Evolutionary conservation across 2,888 invertebrate genomes (phyloP), one percentile per base, ranked within the genome.

Genomic region (Cephonodes hylas): DNA sequence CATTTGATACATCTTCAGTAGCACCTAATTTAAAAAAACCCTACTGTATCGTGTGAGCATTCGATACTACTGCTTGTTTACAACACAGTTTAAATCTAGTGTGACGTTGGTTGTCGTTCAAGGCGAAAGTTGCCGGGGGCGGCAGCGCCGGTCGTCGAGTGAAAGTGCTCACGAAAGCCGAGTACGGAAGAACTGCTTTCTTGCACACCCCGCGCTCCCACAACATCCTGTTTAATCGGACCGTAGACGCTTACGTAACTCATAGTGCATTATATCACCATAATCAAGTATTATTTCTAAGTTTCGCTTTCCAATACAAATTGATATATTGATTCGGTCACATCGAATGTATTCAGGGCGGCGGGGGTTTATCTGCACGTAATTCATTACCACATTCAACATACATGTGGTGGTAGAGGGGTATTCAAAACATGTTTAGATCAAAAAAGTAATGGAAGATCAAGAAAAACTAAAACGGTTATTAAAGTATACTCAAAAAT

Each of bases 141-240:
- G 69, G 68, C 72, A 67, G 68, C 66, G 64, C 65, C 74, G 73
- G 70, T 72, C 45, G 67, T 66, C 72, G 70, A 80, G 84, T 82
- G 84, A 85, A 85, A 85, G 84, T 83, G 67, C 56, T 67, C 20
- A 71, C 72, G 72, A 71, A 69, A 73, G 71, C 48, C 67, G 63
- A 69, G 63, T 66, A 71, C 80, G 77, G 79, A 81, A 80, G 78
- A 74, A 69, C 73, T 67, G 80, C 80, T 81, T 78, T 82, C 81
- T 67, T 53, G 23, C 15, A 25, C 27, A 42, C 42, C 42, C 38
- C 42, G 25, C 38, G 25, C 60, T 75, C 69, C 64, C 62, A 59
- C 60, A 62, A 68, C 72, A 75, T 77, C 80, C 79, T 79, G 75
- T 67, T 72, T 65, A 62, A 66, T 58, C 34, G 44, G 25, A 46